Conservation (phyloP, 2,113 vertebrate species). For the Barbus barbus region DNA sequence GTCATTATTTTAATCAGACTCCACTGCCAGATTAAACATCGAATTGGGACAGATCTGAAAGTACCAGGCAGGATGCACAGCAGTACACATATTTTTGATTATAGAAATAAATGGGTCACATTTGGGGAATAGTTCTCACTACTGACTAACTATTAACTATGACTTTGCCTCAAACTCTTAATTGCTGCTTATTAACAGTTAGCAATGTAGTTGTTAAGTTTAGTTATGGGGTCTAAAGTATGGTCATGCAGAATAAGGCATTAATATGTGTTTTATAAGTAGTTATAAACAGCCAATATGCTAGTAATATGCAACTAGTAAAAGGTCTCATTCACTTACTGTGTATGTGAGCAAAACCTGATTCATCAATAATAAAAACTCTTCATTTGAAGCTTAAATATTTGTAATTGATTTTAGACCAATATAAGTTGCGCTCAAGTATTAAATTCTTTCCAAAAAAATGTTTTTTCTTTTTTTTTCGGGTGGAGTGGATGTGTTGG, state of each 20-base stretch:
- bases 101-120: not conserved
- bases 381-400: not conserved
- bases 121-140: not conserved
- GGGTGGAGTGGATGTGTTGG: not conserved
- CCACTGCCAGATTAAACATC: slow-evolving; percentile 60
- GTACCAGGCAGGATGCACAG: not conserved
- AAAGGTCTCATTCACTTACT: no score
- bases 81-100: not conserved
- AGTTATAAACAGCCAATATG: no score
- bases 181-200: no score
- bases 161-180: no score
- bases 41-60: not conserved
- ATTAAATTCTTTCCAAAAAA: not conserved
- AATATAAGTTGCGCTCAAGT: not conserved
- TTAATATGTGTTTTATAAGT: no score
- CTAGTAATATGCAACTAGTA: no score
- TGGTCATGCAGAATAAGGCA: no score
- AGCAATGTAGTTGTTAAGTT: no score
- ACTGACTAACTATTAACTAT: not conserved
- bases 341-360: not conserved
- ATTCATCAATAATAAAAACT: not conserved
- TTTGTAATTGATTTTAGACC: not conserved
- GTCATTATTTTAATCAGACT: slow-evolving; percentile 74
- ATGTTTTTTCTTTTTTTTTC: no score
- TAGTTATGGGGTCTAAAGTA: no score